phyloP scores from a whole-genome alignment of 2,888 invertebrate species.

The Caenorhabditis afra region DNA sequence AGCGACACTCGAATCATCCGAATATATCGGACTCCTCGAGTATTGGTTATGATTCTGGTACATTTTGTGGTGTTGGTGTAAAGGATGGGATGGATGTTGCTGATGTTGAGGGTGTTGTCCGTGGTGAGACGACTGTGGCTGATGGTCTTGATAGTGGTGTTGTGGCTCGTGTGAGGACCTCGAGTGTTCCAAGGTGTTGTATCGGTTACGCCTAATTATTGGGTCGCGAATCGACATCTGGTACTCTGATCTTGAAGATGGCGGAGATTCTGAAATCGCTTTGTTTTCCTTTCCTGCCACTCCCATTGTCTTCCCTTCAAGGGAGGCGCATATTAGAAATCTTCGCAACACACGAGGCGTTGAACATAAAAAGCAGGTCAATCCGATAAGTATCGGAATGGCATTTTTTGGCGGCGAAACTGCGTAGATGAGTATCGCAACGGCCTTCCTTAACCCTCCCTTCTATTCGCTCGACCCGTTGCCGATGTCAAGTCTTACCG shows the following conservation, averaged over 20 bases:
- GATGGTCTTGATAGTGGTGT: slow-evolving; percentile 29
- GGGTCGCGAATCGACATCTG: slow-evolving; percentile 70
- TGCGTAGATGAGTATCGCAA: slow-evolving; percentile 44
- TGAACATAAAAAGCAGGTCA: slow-evolving; percentile 57
- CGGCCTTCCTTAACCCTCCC: not conserved
- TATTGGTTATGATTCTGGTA: slow-evolving; percentile 61
- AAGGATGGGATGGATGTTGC: slow-evolving; percentile 32
- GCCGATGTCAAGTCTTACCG: slow-evolving; percentile 44
- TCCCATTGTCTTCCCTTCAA: slow-evolving; percentile 31
- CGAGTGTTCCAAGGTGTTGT: slow-evolving; percentile 52
- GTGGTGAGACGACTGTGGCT: not conserved
- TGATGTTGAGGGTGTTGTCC: slow-evolving; percentile 19
- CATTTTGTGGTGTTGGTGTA: slow-evolving; percentile 31
- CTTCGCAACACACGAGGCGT: slow-evolving; percentile 18
- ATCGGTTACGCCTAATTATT: slow-evolving; percentile 58
- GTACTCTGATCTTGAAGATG: slow-evolving; percentile 67
- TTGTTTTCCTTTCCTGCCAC: slow-evolving; percentile 15
- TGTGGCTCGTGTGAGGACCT: slow-evolving; percentile 58
- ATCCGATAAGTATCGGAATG: slow-evolving; percentile 55
- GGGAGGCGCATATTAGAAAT: slow-evolving; percentile 23
- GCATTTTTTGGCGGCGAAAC: slow-evolving; percentile 54
- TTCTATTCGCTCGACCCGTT: not conserved
- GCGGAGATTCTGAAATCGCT: slow-evolving; percentile 66
- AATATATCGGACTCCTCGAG: slow-evolving; percentile 67
- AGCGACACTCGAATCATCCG: slow-evolving; percentile 68